Evolutionary conservation across 2,888 invertebrate species (phyloP).

Genomic region (Rosalia funebris): DNA sequence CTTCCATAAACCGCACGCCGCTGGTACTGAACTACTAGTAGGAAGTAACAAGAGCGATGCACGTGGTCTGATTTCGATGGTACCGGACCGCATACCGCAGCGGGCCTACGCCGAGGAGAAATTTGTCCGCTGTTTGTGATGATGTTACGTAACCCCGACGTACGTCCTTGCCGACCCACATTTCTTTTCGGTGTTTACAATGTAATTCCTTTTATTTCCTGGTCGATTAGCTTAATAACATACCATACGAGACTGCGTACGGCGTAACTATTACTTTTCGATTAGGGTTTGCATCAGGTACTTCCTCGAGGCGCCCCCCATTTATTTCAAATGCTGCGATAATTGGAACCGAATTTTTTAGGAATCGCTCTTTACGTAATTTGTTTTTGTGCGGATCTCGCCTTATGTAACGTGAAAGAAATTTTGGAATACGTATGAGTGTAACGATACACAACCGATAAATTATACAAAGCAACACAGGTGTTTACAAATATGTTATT

Average conservation of each 20-base stretch:
- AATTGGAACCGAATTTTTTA: background rate
- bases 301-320: background rate
- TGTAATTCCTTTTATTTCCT: conserved; percentile 17
- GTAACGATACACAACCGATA: too few relatives aligned
- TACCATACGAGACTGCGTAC: background rate
- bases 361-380: background rate
- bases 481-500: too few relatives aligned
- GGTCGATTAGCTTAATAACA: conserved; percentile 4
- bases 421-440: too few relatives aligned
- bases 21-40: too few relatives aligned
- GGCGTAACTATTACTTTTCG: background rate
- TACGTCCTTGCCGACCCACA: conserved; percentile 25
- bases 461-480: too few relatives aligned
- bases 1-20: too few relatives aligned
- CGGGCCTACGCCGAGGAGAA: conserved; percentile 9
- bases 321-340: background rate
- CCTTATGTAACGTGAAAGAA: background rate
- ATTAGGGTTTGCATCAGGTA: background rate
- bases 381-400: background rate
- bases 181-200: conserved; percentile 22
- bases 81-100: conserved; percentile 7
- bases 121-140: conserved; percentile 18
- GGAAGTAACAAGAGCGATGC: background rate
- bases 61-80: background rate
- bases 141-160: conserved; percentile 17